Conservation (phyloP, 2,888 invertebrate species). For the Eurytoma adleriae region DNA sequence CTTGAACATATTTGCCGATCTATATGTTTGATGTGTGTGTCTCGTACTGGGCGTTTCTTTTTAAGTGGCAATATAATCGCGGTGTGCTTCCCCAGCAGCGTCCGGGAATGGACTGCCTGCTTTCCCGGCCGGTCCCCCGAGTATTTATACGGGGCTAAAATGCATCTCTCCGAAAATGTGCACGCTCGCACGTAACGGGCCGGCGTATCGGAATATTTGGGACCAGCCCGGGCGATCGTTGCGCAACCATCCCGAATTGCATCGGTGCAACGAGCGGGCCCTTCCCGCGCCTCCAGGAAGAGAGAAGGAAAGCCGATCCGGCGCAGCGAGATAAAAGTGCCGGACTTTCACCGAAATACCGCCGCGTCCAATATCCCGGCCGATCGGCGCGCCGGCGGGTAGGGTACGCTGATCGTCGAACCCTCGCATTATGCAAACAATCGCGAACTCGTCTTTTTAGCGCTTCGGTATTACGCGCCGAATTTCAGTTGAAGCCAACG, state of each 20-base stretch:
- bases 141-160: conserved; percentile 55
- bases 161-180: conserved; percentile 29
- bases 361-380: conserved; percentile 16
- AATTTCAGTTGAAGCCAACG: not conserved
- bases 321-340: conserved; percentile 32
- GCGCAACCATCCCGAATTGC: no score
- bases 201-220: not conserved
- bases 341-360: conserved; percentile 47
- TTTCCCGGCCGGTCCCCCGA: not conserved
- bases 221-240: no score
- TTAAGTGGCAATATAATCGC: not conserved
- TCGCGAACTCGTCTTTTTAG: conserved; percentile 34
- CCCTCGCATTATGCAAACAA: conserved; percentile 21
- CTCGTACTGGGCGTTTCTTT: no score
- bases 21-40: not conserved
- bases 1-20: conserved; percentile 37
- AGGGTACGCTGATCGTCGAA: not conserved
- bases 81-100: conserved; percentile 25
- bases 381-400: not conserved
- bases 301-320: no score
- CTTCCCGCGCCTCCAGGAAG: no score
- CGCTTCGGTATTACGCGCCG: conserved; percentile 12
- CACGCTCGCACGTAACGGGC: conserved; percentile 23
- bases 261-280: no score
- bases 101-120: conserved; percentile 34